Percentiles rank a stretch among this genome's conserved stretches.
phyloP scores from a whole-genome alignment of 2,113 vertebrate genomes.

The Ciconia boyciana region DNA sequence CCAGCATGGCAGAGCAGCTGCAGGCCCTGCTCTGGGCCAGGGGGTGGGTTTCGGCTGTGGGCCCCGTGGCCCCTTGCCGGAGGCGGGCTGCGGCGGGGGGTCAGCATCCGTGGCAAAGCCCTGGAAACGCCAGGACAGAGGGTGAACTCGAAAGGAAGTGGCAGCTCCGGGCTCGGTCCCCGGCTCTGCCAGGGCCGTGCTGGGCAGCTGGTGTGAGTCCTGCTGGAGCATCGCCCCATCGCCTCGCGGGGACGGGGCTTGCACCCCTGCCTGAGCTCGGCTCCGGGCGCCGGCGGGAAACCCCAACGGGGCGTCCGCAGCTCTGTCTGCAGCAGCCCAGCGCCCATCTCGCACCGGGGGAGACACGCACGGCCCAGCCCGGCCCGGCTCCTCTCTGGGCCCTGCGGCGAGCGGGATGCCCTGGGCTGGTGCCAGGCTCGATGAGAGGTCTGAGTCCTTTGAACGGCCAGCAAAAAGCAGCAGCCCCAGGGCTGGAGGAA shows the following conservation, averaged over 20 bases:
- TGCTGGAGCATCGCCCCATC: background rate
- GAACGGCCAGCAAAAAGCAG: background rate
- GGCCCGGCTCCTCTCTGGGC: fast-evolving
- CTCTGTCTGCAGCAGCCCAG: background rate
- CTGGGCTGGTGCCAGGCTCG: background rate
- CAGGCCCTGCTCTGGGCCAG: fast-evolving
- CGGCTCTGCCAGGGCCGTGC: background rate
- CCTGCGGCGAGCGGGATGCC: background rate
- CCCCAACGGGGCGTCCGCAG: fast-evolving
- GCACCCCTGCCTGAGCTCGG: background rate
- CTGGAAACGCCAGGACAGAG: background rate
- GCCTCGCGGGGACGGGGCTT: fast-evolving
- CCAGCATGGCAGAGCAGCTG: background rate
- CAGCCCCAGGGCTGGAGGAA: background rate
- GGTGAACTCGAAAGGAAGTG: background rate
- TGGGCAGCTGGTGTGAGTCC: background rate
- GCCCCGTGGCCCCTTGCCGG: fast-evolving
- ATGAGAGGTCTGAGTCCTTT: background rate
- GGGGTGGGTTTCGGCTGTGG: background rate
- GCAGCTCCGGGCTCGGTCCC: background rate
- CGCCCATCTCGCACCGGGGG: fast-evolving
- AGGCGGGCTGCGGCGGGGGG: background rate
- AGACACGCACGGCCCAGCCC: too few relatives aligned
- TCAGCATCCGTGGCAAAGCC: background rate
- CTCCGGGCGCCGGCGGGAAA: background rate